phyloP scores from a whole-genome alignment of 2,113 vertebrate genomes.

The Lynx canadensis region DNA sequence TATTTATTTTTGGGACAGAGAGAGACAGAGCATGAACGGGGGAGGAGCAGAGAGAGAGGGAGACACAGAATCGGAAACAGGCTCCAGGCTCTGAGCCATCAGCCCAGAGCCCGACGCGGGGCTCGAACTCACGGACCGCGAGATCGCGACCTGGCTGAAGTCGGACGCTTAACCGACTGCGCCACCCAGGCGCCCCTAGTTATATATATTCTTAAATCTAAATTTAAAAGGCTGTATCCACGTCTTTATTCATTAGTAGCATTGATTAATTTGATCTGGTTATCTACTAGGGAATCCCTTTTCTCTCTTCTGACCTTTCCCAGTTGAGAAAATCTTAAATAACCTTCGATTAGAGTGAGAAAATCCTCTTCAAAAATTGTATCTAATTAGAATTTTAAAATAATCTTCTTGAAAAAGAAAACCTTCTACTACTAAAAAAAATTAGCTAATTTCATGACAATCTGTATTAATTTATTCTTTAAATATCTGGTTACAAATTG shows the following conservation, averaged over 20 bases:
- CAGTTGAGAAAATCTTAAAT: background rate
- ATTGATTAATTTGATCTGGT: background rate
- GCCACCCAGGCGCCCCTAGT: too few species aligned
- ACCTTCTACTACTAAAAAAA: background rate
- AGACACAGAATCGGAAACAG: too few species aligned
- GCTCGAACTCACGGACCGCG: too few species aligned
- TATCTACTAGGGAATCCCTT: background rate
- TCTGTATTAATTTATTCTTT: conserved; percentile 6
- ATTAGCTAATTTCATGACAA: background rate
- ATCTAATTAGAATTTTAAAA: conserved; percentile 29
- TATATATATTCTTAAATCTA: background rate
- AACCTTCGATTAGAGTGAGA: background rate
- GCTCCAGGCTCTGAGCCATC: too few species aligned
- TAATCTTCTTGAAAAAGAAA: background rate
- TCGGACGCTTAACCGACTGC: too few species aligned
- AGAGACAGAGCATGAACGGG: too few species aligned
- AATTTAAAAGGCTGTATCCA: background rate
- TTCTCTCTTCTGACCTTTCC: background rate
- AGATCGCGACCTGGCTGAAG: too few species aligned
- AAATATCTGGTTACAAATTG: background rate
- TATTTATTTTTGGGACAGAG: too few species aligned
- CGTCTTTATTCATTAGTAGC: background rate
- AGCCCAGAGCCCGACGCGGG: too few species aligned
- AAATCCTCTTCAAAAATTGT: background rate
- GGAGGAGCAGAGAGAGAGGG: too few species aligned